Base-by-base conservation (phyloP, 2,888 invertebrate genomes). In the Graphium colonna region DNA sequence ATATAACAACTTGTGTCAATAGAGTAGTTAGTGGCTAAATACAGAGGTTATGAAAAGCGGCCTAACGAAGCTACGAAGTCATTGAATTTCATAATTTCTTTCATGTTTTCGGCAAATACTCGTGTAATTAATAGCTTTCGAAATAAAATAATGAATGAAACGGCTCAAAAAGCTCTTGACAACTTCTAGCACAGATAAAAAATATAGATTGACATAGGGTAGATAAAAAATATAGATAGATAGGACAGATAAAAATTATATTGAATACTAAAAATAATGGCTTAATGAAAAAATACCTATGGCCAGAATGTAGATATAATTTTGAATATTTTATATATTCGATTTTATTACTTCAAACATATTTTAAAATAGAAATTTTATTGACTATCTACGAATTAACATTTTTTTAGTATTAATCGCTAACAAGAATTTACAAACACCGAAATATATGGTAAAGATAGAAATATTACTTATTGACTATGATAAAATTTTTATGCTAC, bases 1-100 rank as follows among this genome's bases (percentile, higher is more conserved):
- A 36, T 13, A 36, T 12, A 36, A 36, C 12, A 12, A 36, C 36
- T 36, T 12, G 3, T 48, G 41, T 47, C 38, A 52, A 52, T 48
- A 40, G 42, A 52, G 33, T 43, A 41, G 38, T 51, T 43, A 51
- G 50, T 15, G 40, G 13, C 41, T 48, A 46, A 52, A 47, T 39
- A 47, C 13, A 43, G n/a, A 10, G 7, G 21, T 12, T 3, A 38
- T 47, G 36, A 38, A 46, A 38, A 12, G 16, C n/a, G n/a, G 26
- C 5, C 12, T 40, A 48, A 40, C n/a, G 28, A 48, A 40, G 47
- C 16, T n/a, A n/a, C 5, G n/a, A 1, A n/a, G 16, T 36, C 8
- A 18, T 31, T 31, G 16, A 17, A 18, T 17, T 17, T 42, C 12
- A 18, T 13, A 9, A 21, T 39, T 47, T 39, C 39, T 21, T 36